A percentile compares a stretch with the other conserved stretches of the same genome.
Evolutionary conservation across 2,888 invertebrate species (phyloP).

Genomic region (Maniola hyperantus): DNA sequence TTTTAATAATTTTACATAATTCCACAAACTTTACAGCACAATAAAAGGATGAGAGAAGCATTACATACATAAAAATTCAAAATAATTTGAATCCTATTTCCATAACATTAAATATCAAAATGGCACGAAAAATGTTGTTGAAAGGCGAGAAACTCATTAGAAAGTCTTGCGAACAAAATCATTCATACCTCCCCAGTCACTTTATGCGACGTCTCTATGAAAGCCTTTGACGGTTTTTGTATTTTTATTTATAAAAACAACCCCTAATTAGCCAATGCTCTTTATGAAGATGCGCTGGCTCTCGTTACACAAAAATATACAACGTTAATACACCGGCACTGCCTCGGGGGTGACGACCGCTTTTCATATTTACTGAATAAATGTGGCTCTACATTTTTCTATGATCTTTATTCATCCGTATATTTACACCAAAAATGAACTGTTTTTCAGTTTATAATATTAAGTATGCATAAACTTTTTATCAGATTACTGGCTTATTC

Average conservation of each 20-base stretch:
- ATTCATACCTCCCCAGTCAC: constrained; percentile 39
- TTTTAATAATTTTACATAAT: constrained; percentile 23
- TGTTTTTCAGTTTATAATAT: no score
- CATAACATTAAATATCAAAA: constrained; percentile 6
- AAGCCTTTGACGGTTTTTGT: constrained; percentile 39
- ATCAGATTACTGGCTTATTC: no score
- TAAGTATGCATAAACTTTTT: no score
- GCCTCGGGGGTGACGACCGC: constrained; percentile 2
- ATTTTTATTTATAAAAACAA: constrained; percentile 47
- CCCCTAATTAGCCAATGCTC: constrained; percentile 55
- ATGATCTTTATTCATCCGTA: not conserved
- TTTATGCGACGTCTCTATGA: constrained; percentile 42
- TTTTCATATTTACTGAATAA: constrained; percentile 8
- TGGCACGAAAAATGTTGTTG: not conserved
- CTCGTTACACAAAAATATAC: constrained; percentile 33
- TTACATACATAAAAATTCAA: constrained; percentile 11
- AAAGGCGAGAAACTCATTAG: constrained; percentile 39
- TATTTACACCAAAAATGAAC: no score
- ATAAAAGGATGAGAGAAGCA: constrained; percentile 20
- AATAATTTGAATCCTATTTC: constrained; percentile 1
- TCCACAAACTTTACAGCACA: constrained; percentile 24
- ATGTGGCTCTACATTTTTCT: not conserved
- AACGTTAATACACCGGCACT: not conserved
- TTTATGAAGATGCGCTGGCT: constrained; percentile 52
- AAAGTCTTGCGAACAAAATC: constrained; percentile 40